Conservation (phyloP, 2,113 vertebrate species). For the Pluvialis apricaria region DNA sequence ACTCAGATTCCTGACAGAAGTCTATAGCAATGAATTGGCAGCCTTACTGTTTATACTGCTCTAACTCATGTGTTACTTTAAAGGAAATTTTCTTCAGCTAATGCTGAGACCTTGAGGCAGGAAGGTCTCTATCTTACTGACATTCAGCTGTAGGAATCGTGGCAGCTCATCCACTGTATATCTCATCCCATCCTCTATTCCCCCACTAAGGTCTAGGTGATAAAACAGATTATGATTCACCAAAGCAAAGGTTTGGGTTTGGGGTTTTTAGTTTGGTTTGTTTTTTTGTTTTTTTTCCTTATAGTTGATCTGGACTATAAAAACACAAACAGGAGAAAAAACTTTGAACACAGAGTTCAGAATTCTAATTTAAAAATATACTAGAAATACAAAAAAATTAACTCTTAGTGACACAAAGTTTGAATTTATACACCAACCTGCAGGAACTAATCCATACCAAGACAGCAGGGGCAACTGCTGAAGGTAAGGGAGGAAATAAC, state of each 20-base stretch:
- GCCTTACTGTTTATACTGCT: slow-evolving; percentile 48
- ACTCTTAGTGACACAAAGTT: background rate
- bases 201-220: background rate
- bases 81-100: slow-evolving; percentile 19
- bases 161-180: slow-evolving; percentile 22
- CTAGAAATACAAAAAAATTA: background rate
- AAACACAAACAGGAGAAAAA: background rate
- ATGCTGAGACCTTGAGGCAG: slow-evolving; percentile 36
- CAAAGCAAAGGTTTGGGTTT: background rate
- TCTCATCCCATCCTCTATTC: background rate
- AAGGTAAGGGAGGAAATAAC: background rate
- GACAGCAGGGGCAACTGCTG: background rate
- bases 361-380: background rate
- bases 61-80: slow-evolving; percentile 52
- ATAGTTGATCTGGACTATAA: background rate
- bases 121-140: slow-evolving; percentile 34
- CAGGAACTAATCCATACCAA: background rate
- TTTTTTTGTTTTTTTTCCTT: background rate
- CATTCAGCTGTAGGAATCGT: background rate
- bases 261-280: no score
- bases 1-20: slow-evolving; percentile 46
- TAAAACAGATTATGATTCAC: background rate
- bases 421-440: background rate
- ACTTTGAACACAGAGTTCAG: background rate
- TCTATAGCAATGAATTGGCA: slow-evolving; percentile 49